Base-by-base conservation (phyloP, 1,140 invertebrate species). In the Triops cancriformis region DNA sequence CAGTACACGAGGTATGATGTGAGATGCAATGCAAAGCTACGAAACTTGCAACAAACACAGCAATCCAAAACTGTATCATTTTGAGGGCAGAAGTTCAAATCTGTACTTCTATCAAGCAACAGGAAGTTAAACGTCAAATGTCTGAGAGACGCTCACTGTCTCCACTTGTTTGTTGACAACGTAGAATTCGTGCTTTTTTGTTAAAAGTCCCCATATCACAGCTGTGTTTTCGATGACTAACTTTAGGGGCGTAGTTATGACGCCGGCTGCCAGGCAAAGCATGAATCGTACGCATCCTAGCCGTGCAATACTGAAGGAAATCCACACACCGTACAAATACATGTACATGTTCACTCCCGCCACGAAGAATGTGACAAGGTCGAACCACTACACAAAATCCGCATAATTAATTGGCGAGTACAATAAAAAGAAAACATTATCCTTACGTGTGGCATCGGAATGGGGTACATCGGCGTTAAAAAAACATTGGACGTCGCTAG, bases 301-400 rank as follows among this genome's bases (percentile, higher is more conserved):
- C 81, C 95, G 89, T 82, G 94, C 91, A 0, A 97, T 85, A 11
- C 93, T 94, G 83, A 98, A 98, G 41, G 96, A 98, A 84, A 97
- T 97, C 31, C 97, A 89, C 0, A 97, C 95, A 79, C 96, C 96
- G 86, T 98, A 97, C 72, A 98, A 89, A 83, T 97, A 98, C 91
- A 98, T 96, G 84, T 97, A 98, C 81, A 97, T 91, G 84, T 95
- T 96, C 5, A 96, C 92, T 4, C 85, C 95, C 74, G 91, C 94
- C 79, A 95, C 93, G 82, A 97, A 97, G 72, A 92, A 92, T 85
- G 93, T 94, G 1, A 95, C 81, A 79, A 95, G 90, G 84, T 97
- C 94, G 79, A 97, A 89, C 41, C 92, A 64, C 26, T 83, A 79
- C 76, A 81, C 81, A 18, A 37, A 7, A 37, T 4, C 31, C 31